Conservation (phyloP, 2,113 vertebrate genomes). For the Sialia sialis region DNA sequence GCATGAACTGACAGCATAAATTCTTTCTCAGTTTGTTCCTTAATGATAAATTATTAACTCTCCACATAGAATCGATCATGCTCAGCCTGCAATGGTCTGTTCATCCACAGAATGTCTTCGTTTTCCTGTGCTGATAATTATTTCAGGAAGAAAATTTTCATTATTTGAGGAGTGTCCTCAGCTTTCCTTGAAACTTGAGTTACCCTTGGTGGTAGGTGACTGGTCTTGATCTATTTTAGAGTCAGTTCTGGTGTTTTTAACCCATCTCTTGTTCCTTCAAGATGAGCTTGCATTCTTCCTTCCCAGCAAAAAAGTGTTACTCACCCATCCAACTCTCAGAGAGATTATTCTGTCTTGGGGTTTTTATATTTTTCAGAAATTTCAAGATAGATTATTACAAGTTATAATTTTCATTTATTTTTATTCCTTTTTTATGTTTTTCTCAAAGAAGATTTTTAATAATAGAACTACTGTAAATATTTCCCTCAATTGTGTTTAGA, state of each 20-base stretch:
- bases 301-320: background rate
- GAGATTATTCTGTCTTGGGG: rapidly evolving
- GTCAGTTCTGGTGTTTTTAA: background rate
- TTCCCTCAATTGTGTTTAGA: background rate
- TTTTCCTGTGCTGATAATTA: background rate
- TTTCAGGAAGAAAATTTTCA: background rate
- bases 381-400: background rate
- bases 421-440: background rate
- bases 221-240: background rate
- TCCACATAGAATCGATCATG: background rate
- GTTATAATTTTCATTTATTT: background rate
- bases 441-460: background rate
- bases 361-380: background rate
- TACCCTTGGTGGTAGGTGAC: background rate
- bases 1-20: background rate
- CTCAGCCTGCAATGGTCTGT: background rate
- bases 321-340: background rate
- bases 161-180: background rate
- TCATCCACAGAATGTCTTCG: background rate
- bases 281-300: background rate
- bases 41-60: background rate
- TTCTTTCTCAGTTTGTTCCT: background rate
- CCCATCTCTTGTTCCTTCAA: background rate
- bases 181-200: background rate
- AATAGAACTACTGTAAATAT: background rate